phyloP scores from a whole-genome alignment of 1,140 invertebrate genomes.

The Laupala kohalensis region DNA sequence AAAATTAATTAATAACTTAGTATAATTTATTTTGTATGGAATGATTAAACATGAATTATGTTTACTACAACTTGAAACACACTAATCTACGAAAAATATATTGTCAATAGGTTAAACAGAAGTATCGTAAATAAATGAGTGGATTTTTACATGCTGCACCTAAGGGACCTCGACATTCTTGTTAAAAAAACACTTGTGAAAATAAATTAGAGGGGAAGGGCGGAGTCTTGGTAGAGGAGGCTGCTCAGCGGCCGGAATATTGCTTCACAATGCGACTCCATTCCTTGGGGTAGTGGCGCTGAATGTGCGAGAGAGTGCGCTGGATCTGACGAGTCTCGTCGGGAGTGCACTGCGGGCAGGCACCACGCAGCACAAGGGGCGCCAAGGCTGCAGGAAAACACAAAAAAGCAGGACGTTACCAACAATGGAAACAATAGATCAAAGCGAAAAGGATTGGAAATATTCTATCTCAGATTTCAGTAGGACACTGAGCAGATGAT shows the following conservation, averaged over 20 bases:
- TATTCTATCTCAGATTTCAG: too few species aligned
- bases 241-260: constrained; percentile 5
- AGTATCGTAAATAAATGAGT: not conserved
- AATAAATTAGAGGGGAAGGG: not conserved
- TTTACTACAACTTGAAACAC: too few species aligned
- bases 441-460: too few species aligned
- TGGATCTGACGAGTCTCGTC: constrained; percentile 53
- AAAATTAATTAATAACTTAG: too few species aligned
- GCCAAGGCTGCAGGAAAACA: constrained; percentile 49
- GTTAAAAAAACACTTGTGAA: not conserved
- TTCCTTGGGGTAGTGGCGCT: constrained; percentile 53
- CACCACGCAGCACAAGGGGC: constrained; percentile 48
- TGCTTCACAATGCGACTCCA: constrained; percentile 48
- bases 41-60: too few species aligned
- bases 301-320: constrained; percentile 50
- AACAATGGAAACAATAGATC: too few species aligned
- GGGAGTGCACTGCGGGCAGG: constrained; percentile 50
- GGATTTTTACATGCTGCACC: too few species aligned
- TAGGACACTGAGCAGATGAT: too few species aligned
- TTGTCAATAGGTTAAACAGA: not conserved
- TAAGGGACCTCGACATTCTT: not conserved
- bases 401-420: too few species aligned
- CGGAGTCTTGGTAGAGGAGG: too few species aligned
- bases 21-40: too few species aligned
- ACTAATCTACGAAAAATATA: not conserved